phyloP scores from a whole-genome alignment of 2,113 vertebrate genomes.

The human region DNA sequence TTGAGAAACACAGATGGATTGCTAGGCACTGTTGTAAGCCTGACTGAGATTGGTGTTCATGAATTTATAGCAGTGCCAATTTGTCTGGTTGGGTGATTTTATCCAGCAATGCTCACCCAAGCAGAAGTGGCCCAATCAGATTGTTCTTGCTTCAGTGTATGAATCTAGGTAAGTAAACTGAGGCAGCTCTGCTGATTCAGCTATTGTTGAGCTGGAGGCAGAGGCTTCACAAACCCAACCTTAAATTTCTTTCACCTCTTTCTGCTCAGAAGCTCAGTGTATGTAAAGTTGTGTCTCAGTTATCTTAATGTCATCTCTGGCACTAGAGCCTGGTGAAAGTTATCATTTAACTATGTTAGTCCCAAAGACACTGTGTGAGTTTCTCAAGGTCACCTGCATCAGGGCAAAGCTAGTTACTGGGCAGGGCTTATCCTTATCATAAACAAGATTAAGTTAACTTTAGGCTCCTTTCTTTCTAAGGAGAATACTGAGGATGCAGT shows the following conservation, averaged over 20 bases:
- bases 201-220: not conserved
- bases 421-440: not conserved
- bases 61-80: not conserved
- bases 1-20: conserved; percentile 42
- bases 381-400: not conserved
- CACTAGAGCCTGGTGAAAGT: not conserved
- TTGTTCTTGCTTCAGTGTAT: not conserved
- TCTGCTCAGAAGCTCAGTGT: not conserved
- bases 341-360: not conserved
- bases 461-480: not conserved
- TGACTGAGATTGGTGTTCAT: not conserved
- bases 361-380: not conserved
- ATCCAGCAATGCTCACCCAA: conserved; percentile 46
- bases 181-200: conserved; percentile 30
- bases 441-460: not conserved
- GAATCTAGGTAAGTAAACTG: conserved; percentile 12
- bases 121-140: conserved; percentile 19
- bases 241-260: not conserved
- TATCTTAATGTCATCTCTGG: not conserved
- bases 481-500: not conserved
- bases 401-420: not conserved
- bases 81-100: conserved; percentile 21
- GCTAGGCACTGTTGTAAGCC: not conserved
- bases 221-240: not conserved
- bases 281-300: not conserved